Conservation (phyloP, 2,113 vertebrate species). For the Bos javanicus region DNA sequence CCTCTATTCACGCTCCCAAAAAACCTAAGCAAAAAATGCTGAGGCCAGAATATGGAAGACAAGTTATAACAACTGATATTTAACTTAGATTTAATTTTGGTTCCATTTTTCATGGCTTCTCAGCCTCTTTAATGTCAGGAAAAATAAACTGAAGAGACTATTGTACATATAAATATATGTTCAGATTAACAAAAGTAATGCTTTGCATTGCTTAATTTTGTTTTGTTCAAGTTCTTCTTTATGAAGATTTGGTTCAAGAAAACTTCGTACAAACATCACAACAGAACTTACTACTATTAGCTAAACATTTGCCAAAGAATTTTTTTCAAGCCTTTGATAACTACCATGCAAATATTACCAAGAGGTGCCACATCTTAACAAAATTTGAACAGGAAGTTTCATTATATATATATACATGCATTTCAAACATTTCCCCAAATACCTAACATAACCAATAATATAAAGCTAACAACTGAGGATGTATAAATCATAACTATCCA, state of each 20-base stretch:
- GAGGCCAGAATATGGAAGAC: not conserved
- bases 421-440: not conserved
- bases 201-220: not conserved
- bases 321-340: not conserved
- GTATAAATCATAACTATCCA: not conserved
- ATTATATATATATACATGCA: not conserved
- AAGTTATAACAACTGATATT: not conserved
- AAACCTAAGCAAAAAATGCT: not conserved
- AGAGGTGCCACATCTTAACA: not conserved
- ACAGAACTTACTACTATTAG: not conserved
- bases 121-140: not conserved
- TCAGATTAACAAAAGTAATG: not conserved
- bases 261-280: not conserved
- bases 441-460: not conserved
- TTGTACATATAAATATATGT: not conserved
- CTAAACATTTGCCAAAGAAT: not conserved
- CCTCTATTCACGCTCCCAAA: not conserved
- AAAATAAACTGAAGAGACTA: not conserved
- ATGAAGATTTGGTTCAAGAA: not conserved
- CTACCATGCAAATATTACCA: not conserved
- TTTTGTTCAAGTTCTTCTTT: not conserved
- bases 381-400: not conserved
- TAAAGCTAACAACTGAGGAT: not conserved
- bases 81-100: not conserved
- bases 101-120: not conserved